Conservation (phyloP, 2,113 vertebrate genomes). For the Phoenicopterus ruber region DNA sequence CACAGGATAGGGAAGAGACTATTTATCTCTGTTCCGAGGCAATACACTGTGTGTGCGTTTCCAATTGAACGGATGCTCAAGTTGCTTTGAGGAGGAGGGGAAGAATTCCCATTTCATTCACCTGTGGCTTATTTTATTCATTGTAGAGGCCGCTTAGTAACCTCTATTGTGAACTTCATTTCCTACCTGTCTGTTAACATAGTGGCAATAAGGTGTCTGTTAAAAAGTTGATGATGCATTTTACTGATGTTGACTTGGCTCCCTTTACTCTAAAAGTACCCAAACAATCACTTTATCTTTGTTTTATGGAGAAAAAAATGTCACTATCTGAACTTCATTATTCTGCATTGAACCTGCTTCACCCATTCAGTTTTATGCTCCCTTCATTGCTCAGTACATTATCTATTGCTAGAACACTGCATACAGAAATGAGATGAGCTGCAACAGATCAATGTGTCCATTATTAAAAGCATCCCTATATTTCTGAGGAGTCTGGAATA, state of each 20-base stretch:
- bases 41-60: fast-evolving
- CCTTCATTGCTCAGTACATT: neutral
- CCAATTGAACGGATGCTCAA: neutral
- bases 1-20: neutral
- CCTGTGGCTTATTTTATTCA: neutral
- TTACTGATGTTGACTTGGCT: neutral
- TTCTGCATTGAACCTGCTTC: neutral
- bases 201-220: neutral
- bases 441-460: neutral
- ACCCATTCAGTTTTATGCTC: neutral
- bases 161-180: neutral
- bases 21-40: neutral
- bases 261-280: neutral
- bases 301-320: neutral
- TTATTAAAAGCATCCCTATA: neutral
- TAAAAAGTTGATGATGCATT: neutral
- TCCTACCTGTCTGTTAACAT: neutral
- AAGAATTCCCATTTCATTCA: neutral
- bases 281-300: neutral
- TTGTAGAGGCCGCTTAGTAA: neutral
- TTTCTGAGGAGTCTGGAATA: neutral
- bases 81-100: neutral
- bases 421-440: neutral
- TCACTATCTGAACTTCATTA: neutral
- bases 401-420: neutral